phyloP scores from a whole-genome alignment of 2,113 vertebrate genomes.

The Aphelocoma coerulescens region DNA sequence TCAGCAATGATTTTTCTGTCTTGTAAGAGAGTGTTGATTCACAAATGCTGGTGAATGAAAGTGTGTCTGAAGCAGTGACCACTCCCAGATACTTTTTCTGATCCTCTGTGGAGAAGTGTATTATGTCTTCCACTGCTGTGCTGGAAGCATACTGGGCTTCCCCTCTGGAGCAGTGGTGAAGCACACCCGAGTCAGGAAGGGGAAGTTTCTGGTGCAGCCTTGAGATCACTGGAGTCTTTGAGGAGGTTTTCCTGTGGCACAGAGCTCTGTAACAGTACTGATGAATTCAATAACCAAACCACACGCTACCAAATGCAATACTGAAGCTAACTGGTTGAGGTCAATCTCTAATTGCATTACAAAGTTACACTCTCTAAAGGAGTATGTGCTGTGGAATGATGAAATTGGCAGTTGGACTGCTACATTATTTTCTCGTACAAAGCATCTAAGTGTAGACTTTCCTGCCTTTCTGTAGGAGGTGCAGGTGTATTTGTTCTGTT shows the following conservation, averaged over 20 bases:
- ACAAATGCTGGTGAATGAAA: not conserved
- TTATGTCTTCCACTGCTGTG: not conserved
- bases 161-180: not conserved
- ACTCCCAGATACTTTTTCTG: not conserved
- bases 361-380: not conserved
- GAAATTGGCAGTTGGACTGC: not conserved
- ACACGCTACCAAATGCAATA: not conserved
- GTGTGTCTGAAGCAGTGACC: not conserved
- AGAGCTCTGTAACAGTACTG: not conserved
- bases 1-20: not conserved
- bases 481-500: not conserved
- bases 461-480: not conserved
- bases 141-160: not conserved
- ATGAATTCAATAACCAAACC: not conserved
- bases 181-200: accelerated
- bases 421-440: not conserved
- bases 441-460: not conserved
- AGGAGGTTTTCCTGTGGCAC: not conserved
- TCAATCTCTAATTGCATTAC: not conserved
- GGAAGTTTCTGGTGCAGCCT: not conserved
- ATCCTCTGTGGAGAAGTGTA: not conserved
- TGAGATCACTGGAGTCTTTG: not conserved
- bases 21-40: not conserved
- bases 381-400: not conserved
- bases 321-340: not conserved